phyloP scores from a whole-genome alignment of 2,888 invertebrate genomes.

The Orchesellides sinensis region DNA sequence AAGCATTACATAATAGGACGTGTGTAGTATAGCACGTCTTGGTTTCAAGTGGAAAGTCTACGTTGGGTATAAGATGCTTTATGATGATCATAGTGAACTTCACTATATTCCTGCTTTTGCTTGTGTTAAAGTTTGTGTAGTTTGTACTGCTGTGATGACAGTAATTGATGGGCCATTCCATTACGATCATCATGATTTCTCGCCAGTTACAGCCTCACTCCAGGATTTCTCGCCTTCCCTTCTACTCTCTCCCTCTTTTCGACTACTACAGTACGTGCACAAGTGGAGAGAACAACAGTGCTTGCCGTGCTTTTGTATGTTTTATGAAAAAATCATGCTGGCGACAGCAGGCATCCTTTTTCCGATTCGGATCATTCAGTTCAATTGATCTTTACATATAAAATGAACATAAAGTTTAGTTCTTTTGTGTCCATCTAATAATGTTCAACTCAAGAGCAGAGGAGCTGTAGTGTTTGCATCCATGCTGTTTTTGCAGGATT shows the following conservation, averaged over 20 bases:
- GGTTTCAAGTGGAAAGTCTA: conserved; percentile 38
- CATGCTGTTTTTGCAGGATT: conserved; percentile 46
- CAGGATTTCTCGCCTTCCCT: conserved; percentile 56
- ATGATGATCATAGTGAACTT: background rate
- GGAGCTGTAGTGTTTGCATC: conserved; percentile 55
- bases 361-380: conserved; percentile 53
- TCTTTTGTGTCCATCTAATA: conserved; percentile 24
- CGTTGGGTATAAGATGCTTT: background rate
- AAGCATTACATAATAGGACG: background rate
- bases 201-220: conserved; percentile 60
- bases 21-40: conserved; percentile 3
- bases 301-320: conserved; percentile 36
- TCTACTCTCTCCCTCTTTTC: background rate
- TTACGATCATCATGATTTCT: conserved; percentile 63
- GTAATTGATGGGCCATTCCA: conserved; percentile 71
- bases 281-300: background rate
- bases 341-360: conserved; percentile 50
- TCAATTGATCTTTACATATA: conserved; percentile 51
- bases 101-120: conserved; percentile 4
- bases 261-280: too few relatives aligned
- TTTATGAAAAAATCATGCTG: conserved; percentile 42
- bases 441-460: conserved; percentile 33
- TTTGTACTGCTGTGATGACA: conserved; percentile 64
- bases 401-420: conserved; percentile 36
- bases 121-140: background rate